A percentile compares a stretch with the other conserved stretches of the same genome.
Conservation (phyloP, 2,888 invertebrate genomes). For the Patella pellucida region DNA sequence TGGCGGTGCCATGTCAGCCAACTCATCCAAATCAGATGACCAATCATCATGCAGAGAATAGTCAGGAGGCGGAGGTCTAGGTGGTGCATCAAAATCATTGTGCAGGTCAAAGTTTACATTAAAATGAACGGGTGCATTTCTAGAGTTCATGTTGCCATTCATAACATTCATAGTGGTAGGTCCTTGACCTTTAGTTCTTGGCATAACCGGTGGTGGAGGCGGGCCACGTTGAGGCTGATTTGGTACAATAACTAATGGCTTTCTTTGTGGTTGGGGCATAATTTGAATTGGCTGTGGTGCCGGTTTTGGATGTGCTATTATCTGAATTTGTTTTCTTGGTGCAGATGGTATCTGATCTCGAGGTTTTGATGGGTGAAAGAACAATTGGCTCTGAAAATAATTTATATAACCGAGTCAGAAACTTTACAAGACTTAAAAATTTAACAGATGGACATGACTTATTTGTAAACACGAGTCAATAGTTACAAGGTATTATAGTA, state of each 20-base stretch:
- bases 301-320: background rate
- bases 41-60: slow-evolving; percentile 1
- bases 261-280: background rate
- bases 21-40: slow-evolving; percentile 3
- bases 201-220: background rate
- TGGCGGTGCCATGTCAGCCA: background rate
- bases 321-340: background rate
- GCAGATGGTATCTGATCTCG: background rate
- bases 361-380: background rate
- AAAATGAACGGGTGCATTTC: background rate
- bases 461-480: too few species aligned
- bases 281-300: slow-evolving; percentile 4
- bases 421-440: background rate
- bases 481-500: too few species aligned
- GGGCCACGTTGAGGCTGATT: background rate
- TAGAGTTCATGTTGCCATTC: background rate
- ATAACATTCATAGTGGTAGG: background rate
- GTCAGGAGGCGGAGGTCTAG: background rate
- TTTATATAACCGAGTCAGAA: background rate
- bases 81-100: slow-evolving; percentile 4
- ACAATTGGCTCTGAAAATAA: slow-evolving; percentile 5
- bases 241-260: background rate
- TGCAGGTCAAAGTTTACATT: background rate
- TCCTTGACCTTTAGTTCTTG: background rate
- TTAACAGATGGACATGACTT: background rate